These are phyloP conservation scores for Nephotettix cincticeps DNA, from an alignment of 1,140 invertebrate genomes.

Conservation along the genomic window DNA sequence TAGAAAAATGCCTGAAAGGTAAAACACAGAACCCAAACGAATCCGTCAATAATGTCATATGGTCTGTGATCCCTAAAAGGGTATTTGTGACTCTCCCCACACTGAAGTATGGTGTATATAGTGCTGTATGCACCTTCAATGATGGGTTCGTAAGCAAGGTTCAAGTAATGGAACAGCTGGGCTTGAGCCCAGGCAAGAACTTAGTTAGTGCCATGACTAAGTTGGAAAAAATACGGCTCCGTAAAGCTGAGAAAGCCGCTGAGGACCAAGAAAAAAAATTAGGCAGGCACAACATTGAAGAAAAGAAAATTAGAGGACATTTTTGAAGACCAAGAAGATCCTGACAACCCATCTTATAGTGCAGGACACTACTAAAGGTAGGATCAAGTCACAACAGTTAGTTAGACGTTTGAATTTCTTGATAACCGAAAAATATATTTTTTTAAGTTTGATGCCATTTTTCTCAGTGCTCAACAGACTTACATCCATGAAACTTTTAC, in stretches of 20 bases:
- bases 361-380: constrained; percentile 5
- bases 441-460: not conserved
- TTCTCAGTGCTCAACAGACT: not conserved
- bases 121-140: constrained; percentile 1
- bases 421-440: not conserved
- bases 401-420: not conserved
- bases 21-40: constrained; percentile 22
- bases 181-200: constrained; percentile 9
- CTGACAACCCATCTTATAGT: constrained; percentile 2
- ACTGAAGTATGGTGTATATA: not conserved
- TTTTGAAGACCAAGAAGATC: constrained; percentile 8
- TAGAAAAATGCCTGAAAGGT: constrained; percentile 6
- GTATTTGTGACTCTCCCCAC: not conserved
- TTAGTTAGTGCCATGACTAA: not conserved
- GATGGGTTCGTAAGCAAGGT: constrained; percentile 1
- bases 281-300: not conserved
- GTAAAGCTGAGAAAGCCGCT: constrained; percentile 9
- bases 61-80: not conserved
- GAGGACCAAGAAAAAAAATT: constrained; percentile 2
- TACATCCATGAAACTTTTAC: constrained; percentile 8
- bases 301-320: constrained; percentile 4
- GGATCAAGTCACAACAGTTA: not conserved
- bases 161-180: constrained; percentile 7
- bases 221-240: constrained; percentile 9
- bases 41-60: not conserved